Base-by-base conservation (phyloP, 2,113 vertebrate species). In the Bostrychus sinensis region DNA sequence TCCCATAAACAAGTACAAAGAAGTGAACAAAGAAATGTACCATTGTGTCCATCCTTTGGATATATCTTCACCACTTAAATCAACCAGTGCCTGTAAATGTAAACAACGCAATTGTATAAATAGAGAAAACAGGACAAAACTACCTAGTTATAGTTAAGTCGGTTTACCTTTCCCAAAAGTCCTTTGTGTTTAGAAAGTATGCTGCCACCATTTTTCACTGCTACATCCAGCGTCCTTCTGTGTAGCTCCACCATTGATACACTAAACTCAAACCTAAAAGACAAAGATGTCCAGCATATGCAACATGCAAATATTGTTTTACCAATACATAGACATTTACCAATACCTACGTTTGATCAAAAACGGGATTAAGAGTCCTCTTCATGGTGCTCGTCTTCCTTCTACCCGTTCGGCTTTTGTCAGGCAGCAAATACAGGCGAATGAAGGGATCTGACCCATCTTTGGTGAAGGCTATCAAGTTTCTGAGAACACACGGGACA, bases 141-240 rank as follows among this genome's bases (percentile, higher is more conserved):
- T 30, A n/a, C n/a, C 16, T 51, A 26, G 7, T 25, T 28, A 8
- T 17, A 7, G 22, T 14, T 28, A 51, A 25, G 2, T 46, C 43
- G 1, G 26, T 28, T 57, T 80, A 97, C 97, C 91, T 98, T 98
- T 87, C 97, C 97, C 72, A 99, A 90, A 16, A 98, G 94, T 38
- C 96, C 96, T 93, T 95, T 98, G 83, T 97, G 95, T 95, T 97
- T 97, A 85, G 95, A 98, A 81, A 98, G 82, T 79, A 99, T 93
- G 59, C 95, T 95, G 1, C 96, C 95, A 25, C 95, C 94, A 72
- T 98, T 98, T 87, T 99, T 99, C 69, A 99, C 97, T 0, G 97
- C 95, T 43, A 98, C 93, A 60, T 99, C 97, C 81, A 99, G 84
- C 4, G 93, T 96, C 76, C 96, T 95, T 77, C 94, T 93, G 77